A percentile compares a stretch with the other conserved stretches of the same genome.
Conservation (phyloP, 37 sponge, comb jelly and placozoan genomes). For the Ephydatia muelleri region DNA sequence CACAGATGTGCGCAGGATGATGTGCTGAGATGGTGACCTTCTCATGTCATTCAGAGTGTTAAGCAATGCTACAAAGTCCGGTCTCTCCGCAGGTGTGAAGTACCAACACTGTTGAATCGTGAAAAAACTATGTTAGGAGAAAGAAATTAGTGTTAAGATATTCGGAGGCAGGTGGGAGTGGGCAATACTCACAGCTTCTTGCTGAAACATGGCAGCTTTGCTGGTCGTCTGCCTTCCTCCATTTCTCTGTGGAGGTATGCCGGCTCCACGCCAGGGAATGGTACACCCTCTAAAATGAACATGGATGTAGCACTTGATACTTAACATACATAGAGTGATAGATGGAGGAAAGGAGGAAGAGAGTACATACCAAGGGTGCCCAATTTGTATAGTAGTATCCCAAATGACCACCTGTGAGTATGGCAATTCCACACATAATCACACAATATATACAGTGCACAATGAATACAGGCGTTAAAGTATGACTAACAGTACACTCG, state of each 20-base stretch:
- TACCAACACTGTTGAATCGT: conserved; percentile 80
- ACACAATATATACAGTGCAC: neutral
- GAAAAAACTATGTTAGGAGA: conserved; percentile 35
- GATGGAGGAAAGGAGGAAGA: neutral
- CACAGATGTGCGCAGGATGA: conserved; percentile 33
- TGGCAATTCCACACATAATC: neutral
- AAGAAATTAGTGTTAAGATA: neutral
- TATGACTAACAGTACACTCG: neutral
- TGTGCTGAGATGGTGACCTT: conserved; percentile 34
- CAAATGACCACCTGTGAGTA: conserved; percentile 71
- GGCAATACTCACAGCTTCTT: conserved; percentile 46
- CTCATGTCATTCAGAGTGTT: conserved; percentile 26
- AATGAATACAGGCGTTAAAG: neutral
- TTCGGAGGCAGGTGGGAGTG: neutral
- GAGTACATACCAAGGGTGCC: conserved; percentile 44
- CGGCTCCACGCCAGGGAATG: conserved; percentile 22
- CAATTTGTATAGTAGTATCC: conserved; percentile 59
- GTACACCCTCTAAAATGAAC: conserved; percentile 7
- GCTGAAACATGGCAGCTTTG: conserved; percentile 43
- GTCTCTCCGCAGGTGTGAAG: conserved; percentile 44
- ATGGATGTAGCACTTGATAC: too few relatives aligned
- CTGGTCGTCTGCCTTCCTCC: conserved; percentile 41
- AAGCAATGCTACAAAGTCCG: conserved; percentile 36
- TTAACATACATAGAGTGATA: too few relatives aligned
- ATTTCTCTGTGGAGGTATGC: conserved; percentile 17